Conservation (phyloP, 64 coral and sea anemone genomes). For the Astreopora myriophthalma region DNA sequence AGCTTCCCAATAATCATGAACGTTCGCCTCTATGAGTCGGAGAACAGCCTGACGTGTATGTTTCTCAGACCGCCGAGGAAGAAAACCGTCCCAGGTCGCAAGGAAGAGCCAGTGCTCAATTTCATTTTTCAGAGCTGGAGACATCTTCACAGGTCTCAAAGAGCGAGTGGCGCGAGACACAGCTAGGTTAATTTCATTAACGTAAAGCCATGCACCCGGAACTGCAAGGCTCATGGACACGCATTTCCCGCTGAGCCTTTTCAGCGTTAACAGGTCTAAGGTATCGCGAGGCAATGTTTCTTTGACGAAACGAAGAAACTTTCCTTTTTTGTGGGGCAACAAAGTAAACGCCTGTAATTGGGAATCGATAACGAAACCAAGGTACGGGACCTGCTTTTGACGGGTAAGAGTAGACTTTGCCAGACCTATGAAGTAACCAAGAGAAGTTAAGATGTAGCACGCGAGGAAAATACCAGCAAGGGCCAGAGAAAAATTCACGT, state of each 20-base stretch:
- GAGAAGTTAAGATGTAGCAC: neutral
- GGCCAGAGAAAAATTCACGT: neutral
- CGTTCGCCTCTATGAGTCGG: neutral
- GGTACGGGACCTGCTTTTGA: constrained; percentile 7
- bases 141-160: neutral
- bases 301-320: constrained; percentile 13
- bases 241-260: neutral
- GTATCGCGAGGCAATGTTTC: neutral
- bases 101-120: constrained; percentile 28
- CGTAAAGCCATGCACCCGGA: constrained; percentile 23
- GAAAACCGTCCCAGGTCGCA: neutral
- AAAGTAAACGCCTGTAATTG: neutral
- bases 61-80: constrained; percentile 28
- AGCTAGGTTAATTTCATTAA: too few relatives aligned
- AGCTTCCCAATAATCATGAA: neutral
- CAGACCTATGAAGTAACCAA: constrained; percentile 12
- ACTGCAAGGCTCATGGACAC: constrained; percentile 21
- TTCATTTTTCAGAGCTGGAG: neutral
- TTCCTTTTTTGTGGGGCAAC: neutral
- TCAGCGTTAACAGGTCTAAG: neutral
- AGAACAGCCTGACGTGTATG: neutral
- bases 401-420: neutral
- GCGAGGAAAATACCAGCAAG: neutral
- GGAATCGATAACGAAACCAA: constrained; percentile 24
- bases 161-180: too few relatives aligned